These are phyloP conservation scores for Drosophila pseudoananassae DNA, from an alignment of 1,140 invertebrate species.

Conservation along the genomic window DNA sequence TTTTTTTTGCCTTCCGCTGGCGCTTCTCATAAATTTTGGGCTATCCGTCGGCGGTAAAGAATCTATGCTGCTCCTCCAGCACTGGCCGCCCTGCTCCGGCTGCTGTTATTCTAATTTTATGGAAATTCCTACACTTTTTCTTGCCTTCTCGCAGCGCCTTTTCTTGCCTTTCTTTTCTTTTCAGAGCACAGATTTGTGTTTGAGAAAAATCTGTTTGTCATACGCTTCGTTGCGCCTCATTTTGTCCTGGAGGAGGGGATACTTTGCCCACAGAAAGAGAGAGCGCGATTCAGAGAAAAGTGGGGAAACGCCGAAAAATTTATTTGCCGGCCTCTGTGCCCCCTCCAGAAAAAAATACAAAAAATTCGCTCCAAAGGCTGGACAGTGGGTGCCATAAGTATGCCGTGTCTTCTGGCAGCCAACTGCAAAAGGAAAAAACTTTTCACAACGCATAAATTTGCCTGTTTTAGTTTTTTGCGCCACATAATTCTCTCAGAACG, in stretches of 20 bases:
- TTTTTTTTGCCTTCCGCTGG: constrained; percentile 49
- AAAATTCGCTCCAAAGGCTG: constrained; percentile 58
- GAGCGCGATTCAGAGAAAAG: constrained; percentile 6
- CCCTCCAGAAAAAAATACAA: constrained; percentile 32
- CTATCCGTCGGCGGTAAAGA: constrained; percentile 72
- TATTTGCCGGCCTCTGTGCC: constrained; percentile 59
- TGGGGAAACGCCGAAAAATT: constrained; percentile 37
- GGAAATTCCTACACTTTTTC: constrained; percentile 82
- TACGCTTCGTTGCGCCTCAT: constrained; percentile 82
- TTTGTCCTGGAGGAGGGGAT: constrained; percentile 57
- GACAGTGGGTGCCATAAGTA: constrained; percentile 57
- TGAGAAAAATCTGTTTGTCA: constrained; percentile 83
- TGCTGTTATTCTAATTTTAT: constrained; percentile 83
- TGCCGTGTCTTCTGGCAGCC: constrained; percentile 22
- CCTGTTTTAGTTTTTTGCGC: constrained; percentile 74
- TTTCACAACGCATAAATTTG: constrained; percentile 80
- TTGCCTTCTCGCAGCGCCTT: constrained; percentile 41
- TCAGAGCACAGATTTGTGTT: constrained; percentile 79
- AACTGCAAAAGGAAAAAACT: constrained; percentile 52
- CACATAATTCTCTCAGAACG: constrained; percentile 70
- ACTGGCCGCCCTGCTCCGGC: constrained; percentile 24
- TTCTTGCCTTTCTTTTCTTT: constrained; percentile 59
- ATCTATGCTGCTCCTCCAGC: constrained; percentile 58
- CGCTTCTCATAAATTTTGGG: constrained; percentile 74
- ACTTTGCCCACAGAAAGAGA: not conserved